Conservation (phyloP, 2,113 vertebrate genomes). For the Oncorhynchus tshawytscha region DNA sequence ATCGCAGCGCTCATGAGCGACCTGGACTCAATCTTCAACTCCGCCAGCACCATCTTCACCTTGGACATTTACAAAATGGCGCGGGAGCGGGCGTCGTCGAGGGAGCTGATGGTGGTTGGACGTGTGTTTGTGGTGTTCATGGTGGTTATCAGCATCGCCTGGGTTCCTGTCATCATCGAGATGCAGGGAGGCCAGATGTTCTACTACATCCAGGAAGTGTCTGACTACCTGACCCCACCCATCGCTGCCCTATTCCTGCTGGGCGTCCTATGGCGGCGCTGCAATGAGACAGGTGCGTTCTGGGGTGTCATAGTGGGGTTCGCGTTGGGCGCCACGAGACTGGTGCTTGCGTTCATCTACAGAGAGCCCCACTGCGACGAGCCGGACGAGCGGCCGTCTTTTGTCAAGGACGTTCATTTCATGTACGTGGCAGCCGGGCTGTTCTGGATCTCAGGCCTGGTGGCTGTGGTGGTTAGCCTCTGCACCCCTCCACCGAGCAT, state of each 20-base stretch:
- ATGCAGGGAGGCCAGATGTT: conserved; percentile 98
- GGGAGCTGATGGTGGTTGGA: conserved; percentile 89
- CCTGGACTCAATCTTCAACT: conserved; percentile 96
- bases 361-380: conserved; percentile 83
- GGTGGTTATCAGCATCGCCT: conserved; percentile 91
- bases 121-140: conserved; percentile 90
- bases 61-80: conserved; percentile 93
- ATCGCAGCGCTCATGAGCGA: conserved; percentile 96
- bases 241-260: conserved; percentile 91
- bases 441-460: conserved; percentile 86
- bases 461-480: conserved; percentile 83
- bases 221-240: conserved; percentile 89
- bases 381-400: conserved; percentile 82
- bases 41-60: conserved; percentile 94
- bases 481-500: conserved; percentile 81
- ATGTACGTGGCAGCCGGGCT: conserved; percentile 90
- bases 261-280: conserved; percentile 89
- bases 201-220: conserved; percentile 93
- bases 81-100: conserved; percentile 77
- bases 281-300: conserved; percentile 93
- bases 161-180: conserved; percentile 93
- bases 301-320: conserved; percentile 89
- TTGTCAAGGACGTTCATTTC: conserved; percentile 89
- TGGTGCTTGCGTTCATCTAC: conserved; percentile 85
- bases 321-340: conserved; percentile 77